Percentiles rank a stretch among this genome's conserved stretches.
These are phyloP conservation scores for Charadrius vociferus DNA, from an alignment of 2,113 vertebrate genomes.

Conservation along the genomic window DNA sequence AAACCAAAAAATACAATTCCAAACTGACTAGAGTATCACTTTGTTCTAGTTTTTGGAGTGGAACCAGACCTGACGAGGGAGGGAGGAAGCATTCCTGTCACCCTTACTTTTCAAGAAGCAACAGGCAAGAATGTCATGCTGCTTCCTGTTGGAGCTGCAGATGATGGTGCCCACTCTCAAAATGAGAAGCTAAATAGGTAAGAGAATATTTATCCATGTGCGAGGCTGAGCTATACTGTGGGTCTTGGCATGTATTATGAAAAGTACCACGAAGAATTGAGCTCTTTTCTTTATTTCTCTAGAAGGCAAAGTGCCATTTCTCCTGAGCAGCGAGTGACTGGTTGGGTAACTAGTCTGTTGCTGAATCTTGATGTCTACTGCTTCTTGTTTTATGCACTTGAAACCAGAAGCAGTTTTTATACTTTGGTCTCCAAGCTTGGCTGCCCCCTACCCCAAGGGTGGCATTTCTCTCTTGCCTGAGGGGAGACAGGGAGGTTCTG, in stretches of 20 bases:
- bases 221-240: not conserved
- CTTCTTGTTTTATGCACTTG: not conserved
- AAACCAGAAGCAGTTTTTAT: not conserved
- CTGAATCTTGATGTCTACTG: not conserved
- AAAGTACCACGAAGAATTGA: not conserved
- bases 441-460: rapidly evolving
- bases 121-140: constrained; percentile 96
- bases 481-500: not conserved
- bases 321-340: not conserved
- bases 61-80: constrained; percentile 96
- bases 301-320: not conserved
- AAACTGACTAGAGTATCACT: not conserved
- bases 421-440: not conserved
- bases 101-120: constrained; percentile 95
- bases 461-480: not conserved
- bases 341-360: not conserved
- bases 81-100: constrained; percentile 95
- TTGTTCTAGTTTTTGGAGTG: constrained; percentile 87
- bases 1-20: not conserved
- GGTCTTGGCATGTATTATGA: not conserved
- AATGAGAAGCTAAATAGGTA: constrained; percentile 98
- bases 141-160: constrained; percentile 91
- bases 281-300: not conserved
- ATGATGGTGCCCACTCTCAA: constrained; percentile 97
- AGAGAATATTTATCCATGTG: not conserved